Conservation (phyloP, 2,888 invertebrate genomes). For the Apantesis nais region DNA sequence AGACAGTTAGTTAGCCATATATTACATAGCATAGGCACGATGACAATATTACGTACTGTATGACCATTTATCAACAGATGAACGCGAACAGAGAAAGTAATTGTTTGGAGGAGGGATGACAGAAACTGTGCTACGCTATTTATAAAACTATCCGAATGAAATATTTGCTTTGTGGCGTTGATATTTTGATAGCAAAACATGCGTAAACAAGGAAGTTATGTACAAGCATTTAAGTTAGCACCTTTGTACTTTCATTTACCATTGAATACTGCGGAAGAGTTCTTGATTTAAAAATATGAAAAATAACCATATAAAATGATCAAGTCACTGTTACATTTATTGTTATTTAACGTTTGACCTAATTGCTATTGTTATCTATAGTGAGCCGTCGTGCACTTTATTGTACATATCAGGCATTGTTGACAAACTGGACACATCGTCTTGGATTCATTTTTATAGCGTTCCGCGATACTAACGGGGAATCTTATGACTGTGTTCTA, state of each 20-base stretch:
- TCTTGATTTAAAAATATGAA: not conserved
- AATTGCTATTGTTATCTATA: conserved; percentile 8
- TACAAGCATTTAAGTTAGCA: not conserved
- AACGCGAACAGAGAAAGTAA: not conserved
- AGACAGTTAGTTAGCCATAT: not conserved
- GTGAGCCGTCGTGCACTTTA: not conserved
- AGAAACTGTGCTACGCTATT: no score
- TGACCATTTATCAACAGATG: not conserved
- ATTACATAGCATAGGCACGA: not conserved
- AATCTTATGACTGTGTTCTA: not conserved
- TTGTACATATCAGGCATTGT: conserved; percentile 6
- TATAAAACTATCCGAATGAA: not conserved
- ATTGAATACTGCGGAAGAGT: no score
- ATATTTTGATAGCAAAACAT: not conserved
- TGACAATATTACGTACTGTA: not conserved
- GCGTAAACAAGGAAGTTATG: not conserved
- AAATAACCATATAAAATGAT: not conserved
- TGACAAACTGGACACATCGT: not conserved
- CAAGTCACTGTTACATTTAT: conserved; percentile 9
- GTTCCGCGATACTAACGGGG: not conserved
- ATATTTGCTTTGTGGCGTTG: not conserved
- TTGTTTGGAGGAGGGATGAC: not conserved
- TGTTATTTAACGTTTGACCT: conserved; percentile 20
- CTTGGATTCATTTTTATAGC: not conserved
- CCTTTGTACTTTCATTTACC: not conserved